Base-by-base conservation (phyloP, 1,140 invertebrate species). In the Brachionus rotundiformis region DNA sequence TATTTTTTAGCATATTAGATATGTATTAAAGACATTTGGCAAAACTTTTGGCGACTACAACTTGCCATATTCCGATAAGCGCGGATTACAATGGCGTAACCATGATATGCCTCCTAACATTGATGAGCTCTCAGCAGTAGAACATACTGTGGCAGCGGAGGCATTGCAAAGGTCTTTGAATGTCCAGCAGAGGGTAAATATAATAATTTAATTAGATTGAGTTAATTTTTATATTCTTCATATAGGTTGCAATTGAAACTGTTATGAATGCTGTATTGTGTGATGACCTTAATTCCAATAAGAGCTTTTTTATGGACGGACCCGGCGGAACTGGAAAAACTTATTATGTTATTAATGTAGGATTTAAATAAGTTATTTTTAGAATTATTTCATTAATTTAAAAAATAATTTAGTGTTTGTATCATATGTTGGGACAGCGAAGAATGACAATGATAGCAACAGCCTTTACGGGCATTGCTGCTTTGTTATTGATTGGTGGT, bases 401-500 rank as follows among this genome's bases (percentile, higher is more conserved):
- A n/a, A 49, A 49, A n/a, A n/a, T 3, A 7, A 7, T 49, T 49
- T 49, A 49, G 47, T 19, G 11, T 36, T 49, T 49, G 3, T 49
- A 5, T 13, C 47, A 49, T n/a, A 49, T 49, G 47, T n/a, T 19
- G 16, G 23, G n/a, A 25, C 54, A 23, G 54, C 5, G 11, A 25
- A 23, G 11, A 4, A 65, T 31, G 13, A 5, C 23, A 11, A 31
- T 65, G 61, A n/a, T 90, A 8, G 87, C 88, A 6, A 83, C 89
- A 44, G 89, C 89, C 75, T 89, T 87, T 59, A 90, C 89, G 29
- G 89, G 89, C 75, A 36, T 36, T 8, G 33, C 33, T 36, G 3
- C 33, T 4, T 36, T 8, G 33, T 36, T 36, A 8, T 36, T 36
- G 33, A 36, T 36, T 36, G 33, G 33, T 36, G 33, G 33, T 36